These are phyloP conservation scores for Campylorhamphus procurvoides DNA, from an alignment of 2,113 vertebrate species.

Conservation along the genomic window DNA sequence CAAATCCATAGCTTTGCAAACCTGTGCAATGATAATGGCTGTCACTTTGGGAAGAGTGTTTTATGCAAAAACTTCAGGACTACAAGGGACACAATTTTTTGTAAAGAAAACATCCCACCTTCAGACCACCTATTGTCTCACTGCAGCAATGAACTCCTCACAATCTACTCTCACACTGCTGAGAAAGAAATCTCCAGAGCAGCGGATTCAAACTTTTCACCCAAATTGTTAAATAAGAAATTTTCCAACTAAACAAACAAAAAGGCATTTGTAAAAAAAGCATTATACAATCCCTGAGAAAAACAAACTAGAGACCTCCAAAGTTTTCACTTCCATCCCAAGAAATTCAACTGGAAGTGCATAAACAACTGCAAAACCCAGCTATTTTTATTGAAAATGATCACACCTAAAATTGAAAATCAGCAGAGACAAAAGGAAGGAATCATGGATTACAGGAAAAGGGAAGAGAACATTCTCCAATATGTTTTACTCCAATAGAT, in stretches of 20 bases:
- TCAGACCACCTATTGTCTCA: not conserved
- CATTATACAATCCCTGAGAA: not conserved
- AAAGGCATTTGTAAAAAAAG: not conserved
- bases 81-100: not conserved
- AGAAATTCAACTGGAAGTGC: not conserved
- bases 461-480: not conserved
- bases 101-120: not conserved
- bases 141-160: not conserved
- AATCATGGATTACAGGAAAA: not conserved
- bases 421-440: not conserved
- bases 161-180: not conserved
- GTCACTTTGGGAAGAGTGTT: not conserved
- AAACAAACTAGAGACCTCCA: not conserved
- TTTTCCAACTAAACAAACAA: not conserved
- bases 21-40: accelerated
- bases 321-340: not conserved
- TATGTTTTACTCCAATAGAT: not conserved
- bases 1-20: not conserved
- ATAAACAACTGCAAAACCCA: not conserved
- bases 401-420: not conserved
- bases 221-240: not conserved
- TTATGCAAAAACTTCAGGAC: not conserved
- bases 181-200: not conserved
- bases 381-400: not conserved
- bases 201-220: not conserved